phyloP scores from a whole-genome alignment of 2,113 vertebrate species.

The Ariopsis seemanni region DNA sequence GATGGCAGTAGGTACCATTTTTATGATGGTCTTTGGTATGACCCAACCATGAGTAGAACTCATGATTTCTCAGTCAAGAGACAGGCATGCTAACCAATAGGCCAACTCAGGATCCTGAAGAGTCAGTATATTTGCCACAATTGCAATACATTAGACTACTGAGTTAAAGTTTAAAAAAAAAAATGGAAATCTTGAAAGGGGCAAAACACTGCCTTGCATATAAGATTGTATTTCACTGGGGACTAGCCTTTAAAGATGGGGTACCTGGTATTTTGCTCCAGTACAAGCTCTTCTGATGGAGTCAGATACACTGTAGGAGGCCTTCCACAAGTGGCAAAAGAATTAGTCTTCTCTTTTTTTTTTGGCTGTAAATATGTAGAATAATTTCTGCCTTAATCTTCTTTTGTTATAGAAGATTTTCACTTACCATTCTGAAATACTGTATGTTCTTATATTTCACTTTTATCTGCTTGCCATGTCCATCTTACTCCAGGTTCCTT shows the following conservation, averaged over 20 bases:
- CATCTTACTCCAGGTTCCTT: not conserved
- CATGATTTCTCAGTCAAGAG: too few relatives aligned
- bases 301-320: not conserved
- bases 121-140: not conserved
- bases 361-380: not conserved
- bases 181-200: not conserved
- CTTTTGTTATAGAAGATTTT: not conserved
- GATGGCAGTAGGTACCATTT: too few relatives aligned
- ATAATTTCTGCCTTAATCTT: not conserved
- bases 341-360: not conserved
- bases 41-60: too few relatives aligned
- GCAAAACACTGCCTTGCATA: not conserved
- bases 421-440: not conserved
- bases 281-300: not conserved
- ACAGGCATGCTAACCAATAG: too few relatives aligned
- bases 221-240: not conserved
- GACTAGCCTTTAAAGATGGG: not conserved
- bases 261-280: not conserved
- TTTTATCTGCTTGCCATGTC: slow-evolving; percentile 6
- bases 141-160: not conserved
- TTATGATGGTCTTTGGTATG: too few relatives aligned
- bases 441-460: not conserved
- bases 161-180: not conserved
- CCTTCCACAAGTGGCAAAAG: not conserved
- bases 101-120: not conserved